A percentile compares a stretch with the other conserved stretches of the same genome.
Evolutionary conservation across 2,888 invertebrate genomes (phyloP).

Genomic region (Crematogaster levior): DNA sequence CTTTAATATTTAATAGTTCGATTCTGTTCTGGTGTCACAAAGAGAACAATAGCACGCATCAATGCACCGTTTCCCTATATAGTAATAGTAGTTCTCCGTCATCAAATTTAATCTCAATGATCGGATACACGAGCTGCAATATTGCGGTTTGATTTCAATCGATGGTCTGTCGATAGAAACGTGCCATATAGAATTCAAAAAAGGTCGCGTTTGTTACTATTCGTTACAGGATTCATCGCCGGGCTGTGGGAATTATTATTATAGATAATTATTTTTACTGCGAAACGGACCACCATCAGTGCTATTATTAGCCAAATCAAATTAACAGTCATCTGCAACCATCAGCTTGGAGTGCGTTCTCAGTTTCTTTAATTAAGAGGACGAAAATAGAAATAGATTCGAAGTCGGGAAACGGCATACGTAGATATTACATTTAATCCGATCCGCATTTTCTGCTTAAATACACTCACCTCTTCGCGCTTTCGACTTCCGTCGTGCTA

Average conservation of each 20-base stretch:
- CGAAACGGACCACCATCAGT: neutral
- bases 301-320: conserved; percentile 16
- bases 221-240: neutral
- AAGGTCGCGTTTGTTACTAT: conserved; percentile 18
- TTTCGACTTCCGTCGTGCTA: conserved; percentile 47
- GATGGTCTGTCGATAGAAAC: neutral
- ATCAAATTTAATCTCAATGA: conserved; percentile 43
- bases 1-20: conserved; percentile 46
- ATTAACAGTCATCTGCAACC: conserved; percentile 25
- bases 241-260: neutral
- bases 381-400: conserved; percentile 63
- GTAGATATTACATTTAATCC: conserved; percentile 61
- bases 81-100: conserved; percentile 35
- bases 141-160: conserved; percentile 52
- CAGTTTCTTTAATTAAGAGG: conserved; percentile 62
- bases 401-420: conserved; percentile 54
- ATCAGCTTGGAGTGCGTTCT: neutral
- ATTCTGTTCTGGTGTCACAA: conserved; percentile 18
- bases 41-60: conserved; percentile 37
- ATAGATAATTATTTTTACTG: conserved; percentile 46
- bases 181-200: neutral
- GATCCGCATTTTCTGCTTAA: conserved; percentile 27
- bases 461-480: conserved; percentile 1
- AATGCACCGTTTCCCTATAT: conserved; percentile 19
- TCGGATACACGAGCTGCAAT: conserved; percentile 33